Percentiles rank a stretch among this genome's conserved stretches.
These are phyloP conservation scores for Erythrolamprus reginae DNA, from an alignment of 2,113 vertebrate genomes.

Conservation along the genomic window DNA sequence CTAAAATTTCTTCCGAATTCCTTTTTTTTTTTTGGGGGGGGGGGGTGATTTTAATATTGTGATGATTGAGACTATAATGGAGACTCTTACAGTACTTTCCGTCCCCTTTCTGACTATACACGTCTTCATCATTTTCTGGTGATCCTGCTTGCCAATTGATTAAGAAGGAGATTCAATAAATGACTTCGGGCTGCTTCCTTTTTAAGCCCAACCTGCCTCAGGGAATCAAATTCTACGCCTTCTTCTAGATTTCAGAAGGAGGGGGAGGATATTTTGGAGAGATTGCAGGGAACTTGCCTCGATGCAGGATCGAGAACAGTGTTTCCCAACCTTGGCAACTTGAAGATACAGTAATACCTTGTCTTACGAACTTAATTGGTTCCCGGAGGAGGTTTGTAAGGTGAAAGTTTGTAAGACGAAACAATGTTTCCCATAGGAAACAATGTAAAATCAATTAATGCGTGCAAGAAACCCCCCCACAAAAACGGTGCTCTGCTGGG, in stretches of 20 bases:
- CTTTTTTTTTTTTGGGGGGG: background rate
- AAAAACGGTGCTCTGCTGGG: no score
- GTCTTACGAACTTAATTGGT: no score
- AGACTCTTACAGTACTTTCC: background rate
- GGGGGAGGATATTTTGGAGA: background rate
- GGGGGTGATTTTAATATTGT: background rate
- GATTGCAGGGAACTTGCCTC: background rate
- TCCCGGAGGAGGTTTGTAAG: no score
- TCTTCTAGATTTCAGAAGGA: background rate
- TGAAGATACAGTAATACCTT: no score
- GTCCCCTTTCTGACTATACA: background rate
- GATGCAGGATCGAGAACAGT: no score
- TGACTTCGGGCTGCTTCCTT: background rate
- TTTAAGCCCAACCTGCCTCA: background rate
- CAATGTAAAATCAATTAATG: no score
- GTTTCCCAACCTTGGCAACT: no score
- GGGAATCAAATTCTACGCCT: background rate
- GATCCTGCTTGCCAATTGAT: background rate
- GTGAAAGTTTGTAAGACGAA: no score
- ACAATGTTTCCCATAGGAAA: no score
- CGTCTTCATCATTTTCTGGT: background rate
- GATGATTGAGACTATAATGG: background rate
- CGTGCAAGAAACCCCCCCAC: no score
- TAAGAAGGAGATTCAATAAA: background rate
- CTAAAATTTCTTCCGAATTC: background rate